phyloP scores from a whole-genome alignment of 1,140 invertebrate species.

The Nylanderia fulva region DNA sequence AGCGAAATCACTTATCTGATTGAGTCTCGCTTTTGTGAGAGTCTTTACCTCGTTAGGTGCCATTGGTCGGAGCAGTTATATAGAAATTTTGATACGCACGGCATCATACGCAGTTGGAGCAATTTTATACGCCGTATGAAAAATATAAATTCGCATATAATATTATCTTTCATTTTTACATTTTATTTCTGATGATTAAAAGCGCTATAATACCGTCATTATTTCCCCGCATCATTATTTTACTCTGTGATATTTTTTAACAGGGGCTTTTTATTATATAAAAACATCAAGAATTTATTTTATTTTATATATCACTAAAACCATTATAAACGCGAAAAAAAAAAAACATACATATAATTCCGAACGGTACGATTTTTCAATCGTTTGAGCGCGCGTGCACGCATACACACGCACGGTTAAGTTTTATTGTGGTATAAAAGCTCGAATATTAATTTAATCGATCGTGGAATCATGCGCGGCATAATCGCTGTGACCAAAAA shows the following conservation, averaged over 20 bases:
- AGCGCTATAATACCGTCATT: conserved; percentile 50
- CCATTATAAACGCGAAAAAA: conserved; percentile 58
- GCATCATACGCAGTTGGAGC: not conserved
- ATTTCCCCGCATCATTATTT: conserved; percentile 57
- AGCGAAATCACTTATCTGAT: conserved; percentile 58
- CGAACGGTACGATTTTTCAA: conserved; percentile 51
- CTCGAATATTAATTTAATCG: conserved; percentile 62
- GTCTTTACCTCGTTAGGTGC: conserved; percentile 60
- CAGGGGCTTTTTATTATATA: conserved; percentile 47
- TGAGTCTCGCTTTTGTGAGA: conserved; percentile 57
- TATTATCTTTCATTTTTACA: conserved; percentile 54
- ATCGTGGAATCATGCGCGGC: conserved; percentile 57
- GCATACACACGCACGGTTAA: conserved; percentile 24
- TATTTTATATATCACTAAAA: conserved; percentile 55
- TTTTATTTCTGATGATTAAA: conserved; percentile 53
- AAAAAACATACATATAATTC: conserved; percentile 58
- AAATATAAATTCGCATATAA: conserved; percentile 46
- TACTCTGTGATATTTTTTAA: conserved; percentile 49
- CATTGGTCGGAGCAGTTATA: conserved; percentile 41
- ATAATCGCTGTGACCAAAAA: conserved; percentile 62
- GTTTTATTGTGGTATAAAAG: conserved; percentile 56
- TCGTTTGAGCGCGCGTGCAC: conserved; percentile 37
- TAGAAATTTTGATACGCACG: conserved; percentile 40
- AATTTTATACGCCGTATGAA: conserved; percentile 24
- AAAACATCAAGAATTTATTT: conserved; percentile 58